Conservation (phyloP, 37 sponge, comb jelly and placozoan genomes). For the Halisarca cf. caerulea region DNA sequence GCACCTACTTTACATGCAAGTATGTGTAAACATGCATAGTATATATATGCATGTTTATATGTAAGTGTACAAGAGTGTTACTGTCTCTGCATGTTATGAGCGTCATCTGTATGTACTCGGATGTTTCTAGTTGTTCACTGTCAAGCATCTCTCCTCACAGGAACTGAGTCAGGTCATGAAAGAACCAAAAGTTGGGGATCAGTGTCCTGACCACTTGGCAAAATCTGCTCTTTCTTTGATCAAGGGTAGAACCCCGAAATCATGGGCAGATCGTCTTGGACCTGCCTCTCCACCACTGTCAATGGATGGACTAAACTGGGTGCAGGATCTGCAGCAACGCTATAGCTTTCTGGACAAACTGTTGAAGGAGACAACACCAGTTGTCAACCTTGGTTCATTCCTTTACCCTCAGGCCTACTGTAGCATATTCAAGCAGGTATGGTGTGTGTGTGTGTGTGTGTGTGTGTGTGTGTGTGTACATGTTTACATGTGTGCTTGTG, state of each 20-base stretch:
- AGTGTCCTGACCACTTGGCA: slow-evolving; percentile 27
- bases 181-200: slow-evolving; percentile 32
- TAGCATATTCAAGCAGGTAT: slow-evolving; percentile 71
- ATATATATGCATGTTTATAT: no score
- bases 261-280: slow-evolving; percentile 55
- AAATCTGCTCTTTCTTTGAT: slow-evolving; percentile 46
- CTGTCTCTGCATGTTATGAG: no score
- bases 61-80: no score
- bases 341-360: slow-evolving; percentile 60
- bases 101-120: no score
- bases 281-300: slow-evolving; percentile 50
- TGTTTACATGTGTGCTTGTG: no score
- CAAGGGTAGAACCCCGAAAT: slow-evolving; percentile 25
- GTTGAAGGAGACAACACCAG: slow-evolving; percentile 63
- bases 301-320: slow-evolving; percentile 65
- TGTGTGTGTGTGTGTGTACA: no score
- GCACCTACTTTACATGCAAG: no score
- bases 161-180: slow-evolving; percentile 25
- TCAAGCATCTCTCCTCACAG: slow-evolving; percentile 36
- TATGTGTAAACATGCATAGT: no score
- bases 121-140: no score
- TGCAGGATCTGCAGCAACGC: slow-evolving; percentile 49
- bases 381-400: slow-evolving; percentile 78
- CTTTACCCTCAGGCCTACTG: slow-evolving; percentile 65
- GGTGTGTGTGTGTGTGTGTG: no score